Base-by-base conservation (phyloP, 2,113 vertebrate genomes). In the Lynx canadensis region DNA sequence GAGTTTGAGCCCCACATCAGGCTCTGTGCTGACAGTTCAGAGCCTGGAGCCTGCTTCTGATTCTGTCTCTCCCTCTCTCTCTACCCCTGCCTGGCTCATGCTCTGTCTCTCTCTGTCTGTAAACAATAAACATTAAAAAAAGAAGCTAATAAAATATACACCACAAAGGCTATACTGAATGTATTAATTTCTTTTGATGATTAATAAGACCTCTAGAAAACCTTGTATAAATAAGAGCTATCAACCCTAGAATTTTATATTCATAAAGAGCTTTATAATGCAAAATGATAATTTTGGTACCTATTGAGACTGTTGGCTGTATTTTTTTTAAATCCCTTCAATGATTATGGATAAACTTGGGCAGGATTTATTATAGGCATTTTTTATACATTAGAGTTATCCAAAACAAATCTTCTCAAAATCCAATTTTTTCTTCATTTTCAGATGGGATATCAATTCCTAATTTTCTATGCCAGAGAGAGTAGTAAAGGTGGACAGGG, bases 101-200 rank as follows among this genome's bases (percentile, higher is more conserved):
- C 21, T 60, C 57, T 60, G 57, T 60, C 57, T 60, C 21, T 60
- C 21, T 60, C 21, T 60, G 57, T 60, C 57, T 60, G 21, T 60
- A 60, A 60, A 60, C 21, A 60, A 60, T 60, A 60, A 60, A 60
- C 45, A 45, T 45, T 45, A 23, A 60, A 60, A 60, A 23, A 60
- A 94, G 68, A 88, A 81, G 4, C 55, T 91, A 86, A 68, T 78
- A 82, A 92, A 96, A 57, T 89, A 92, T 89, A 45, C 7, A 66
- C 14, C 14, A 87, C 33, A 63, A 71, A 83, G 33, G 33, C 29
- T 66, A 74, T 48, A 74, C 7, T 76, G 80, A 91, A 86, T 68
- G 3, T 55, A 84, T 76, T 74, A 85, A 91, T 82, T 91, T 82
- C 13, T 74, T 83, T 80, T 68, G 23, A 23, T 86, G 38, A 91